Evolutionary conservation across 2,113 vertebrate genomes (phyloP).

Genomic region (Alouatta palliata): DNA sequence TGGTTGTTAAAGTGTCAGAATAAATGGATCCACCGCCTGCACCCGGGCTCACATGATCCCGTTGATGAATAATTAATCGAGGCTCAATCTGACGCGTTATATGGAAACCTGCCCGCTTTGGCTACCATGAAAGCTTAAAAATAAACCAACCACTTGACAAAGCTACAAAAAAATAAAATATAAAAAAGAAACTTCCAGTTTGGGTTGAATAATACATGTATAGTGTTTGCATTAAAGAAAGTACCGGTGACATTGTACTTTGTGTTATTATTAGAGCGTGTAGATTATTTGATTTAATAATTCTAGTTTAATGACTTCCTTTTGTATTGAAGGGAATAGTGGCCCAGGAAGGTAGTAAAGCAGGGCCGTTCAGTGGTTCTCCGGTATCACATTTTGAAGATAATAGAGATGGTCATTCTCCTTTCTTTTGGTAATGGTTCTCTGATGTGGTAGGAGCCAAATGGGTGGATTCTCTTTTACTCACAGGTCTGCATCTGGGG

Average conservation of each 20-base stretch:
- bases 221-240: not conserved
- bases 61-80: slow-evolving; percentile 49
- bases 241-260: not conserved
- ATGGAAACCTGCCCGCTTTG: slow-evolving; percentile 29
- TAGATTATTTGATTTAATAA: not conserved
- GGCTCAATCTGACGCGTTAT: not conserved
- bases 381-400: not conserved
- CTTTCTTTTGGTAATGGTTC: not conserved
- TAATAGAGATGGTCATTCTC: not conserved
- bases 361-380: not conserved
- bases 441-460: not conserved
- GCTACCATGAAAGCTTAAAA: not conserved
- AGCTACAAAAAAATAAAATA: not conserved
- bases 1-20: slow-evolving; percentile 59
- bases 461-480: not conserved
- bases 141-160: not conserved
- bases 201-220: not conserved
- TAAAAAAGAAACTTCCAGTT: not conserved
- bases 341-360: not conserved
- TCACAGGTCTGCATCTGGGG: not conserved
- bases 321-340: not conserved
- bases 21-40: not conserved
- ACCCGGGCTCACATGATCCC: not conserved
- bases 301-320: not conserved
- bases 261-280: not conserved